Conservation (phyloP, 2,113 vertebrate genomes). For the Bettongia penicillata region DNA sequence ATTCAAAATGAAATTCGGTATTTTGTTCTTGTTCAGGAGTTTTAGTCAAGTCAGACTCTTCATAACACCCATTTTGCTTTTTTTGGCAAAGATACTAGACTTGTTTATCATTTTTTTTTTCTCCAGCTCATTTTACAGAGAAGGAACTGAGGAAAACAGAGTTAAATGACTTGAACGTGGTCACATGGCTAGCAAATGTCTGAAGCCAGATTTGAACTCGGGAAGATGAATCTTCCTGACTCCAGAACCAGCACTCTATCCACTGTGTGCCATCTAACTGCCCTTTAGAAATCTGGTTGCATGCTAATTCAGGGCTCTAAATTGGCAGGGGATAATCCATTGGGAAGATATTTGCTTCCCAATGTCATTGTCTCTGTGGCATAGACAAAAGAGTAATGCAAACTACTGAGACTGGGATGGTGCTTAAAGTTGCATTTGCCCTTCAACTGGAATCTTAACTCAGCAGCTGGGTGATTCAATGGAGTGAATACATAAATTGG, state of each 20-base stretch:
- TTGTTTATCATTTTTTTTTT: neutral
- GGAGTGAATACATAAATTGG: neutral
- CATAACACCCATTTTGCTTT: neutral
- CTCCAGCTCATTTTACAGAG: neutral
- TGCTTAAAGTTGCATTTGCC: constrained; percentile 29
- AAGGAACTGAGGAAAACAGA: neutral
- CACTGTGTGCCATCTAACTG: neutral
- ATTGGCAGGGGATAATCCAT: constrained; percentile 51
- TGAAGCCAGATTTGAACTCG: neutral
- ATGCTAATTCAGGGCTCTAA: constrained; percentile 40
- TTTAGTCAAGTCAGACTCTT: neutral
- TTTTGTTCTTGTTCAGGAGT: neutral
- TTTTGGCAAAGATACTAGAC: neutral
- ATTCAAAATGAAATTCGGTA: constrained; percentile 13
- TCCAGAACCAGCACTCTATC: neutral
- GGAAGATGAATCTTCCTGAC: neutral
- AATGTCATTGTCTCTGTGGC: neutral
- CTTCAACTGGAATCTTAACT: constrained; percentile 3
- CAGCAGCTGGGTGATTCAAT: neutral
- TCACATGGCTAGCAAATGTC: neutral
- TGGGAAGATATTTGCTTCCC: constrained; percentile 12
- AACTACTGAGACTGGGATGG: constrained; percentile 24
- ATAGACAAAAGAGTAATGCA: constrained; percentile 44
- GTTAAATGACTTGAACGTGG: neutral
- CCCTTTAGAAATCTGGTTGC: neutral